Evolutionary conservation across 1,140 invertebrate genomes (phyloP).

Genomic region (Rhyacophila brunnea): DNA sequence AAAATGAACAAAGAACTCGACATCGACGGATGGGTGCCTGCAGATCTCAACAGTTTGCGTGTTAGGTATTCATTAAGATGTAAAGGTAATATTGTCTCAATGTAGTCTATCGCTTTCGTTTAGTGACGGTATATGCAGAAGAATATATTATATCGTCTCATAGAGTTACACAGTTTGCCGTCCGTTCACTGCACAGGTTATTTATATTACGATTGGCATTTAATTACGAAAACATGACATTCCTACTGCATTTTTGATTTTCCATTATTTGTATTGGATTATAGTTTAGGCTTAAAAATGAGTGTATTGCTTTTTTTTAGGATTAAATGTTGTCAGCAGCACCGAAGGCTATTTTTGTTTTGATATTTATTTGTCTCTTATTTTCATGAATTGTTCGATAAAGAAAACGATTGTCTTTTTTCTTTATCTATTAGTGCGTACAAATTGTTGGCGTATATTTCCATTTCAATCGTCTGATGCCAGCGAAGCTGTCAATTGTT

Average conservation of each 20-base stretch:
- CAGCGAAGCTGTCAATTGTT: too few relatives aligned
- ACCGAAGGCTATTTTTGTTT: too few relatives aligned
- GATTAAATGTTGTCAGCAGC: too few relatives aligned
- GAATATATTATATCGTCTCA: not conserved
- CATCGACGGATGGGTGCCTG: conserved; percentile 33
- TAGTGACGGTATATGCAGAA: not conserved
- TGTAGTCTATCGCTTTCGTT: conserved; percentile 1
- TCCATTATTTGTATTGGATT: not conserved
- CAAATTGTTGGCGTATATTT: too few relatives aligned
- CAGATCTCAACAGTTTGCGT: not conserved
- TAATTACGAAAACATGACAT: conserved; percentile 16
- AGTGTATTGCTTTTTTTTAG: conserved; percentile 1
- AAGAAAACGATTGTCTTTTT: too few relatives aligned
- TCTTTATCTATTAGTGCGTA: too few relatives aligned
- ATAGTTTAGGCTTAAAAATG: not conserved
- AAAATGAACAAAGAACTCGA: conserved; percentile 18
- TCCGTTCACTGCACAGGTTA: conserved; percentile 8
- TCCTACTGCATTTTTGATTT: conserved; percentile 24
- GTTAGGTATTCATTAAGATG: conserved; percentile 12
- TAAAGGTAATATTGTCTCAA: not conserved
- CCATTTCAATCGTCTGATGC: too few relatives aligned
- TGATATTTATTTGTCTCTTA: too few relatives aligned
- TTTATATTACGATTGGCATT: conserved; percentile 1
- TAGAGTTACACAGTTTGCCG: conserved; percentile 16
- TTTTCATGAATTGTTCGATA: too few relatives aligned